Evolutionary conservation across 1,140 invertebrate species (phyloP), one percentile per base, ranked within the genome.

Genomic region (Zeugodacus cucurbitae): DNA sequence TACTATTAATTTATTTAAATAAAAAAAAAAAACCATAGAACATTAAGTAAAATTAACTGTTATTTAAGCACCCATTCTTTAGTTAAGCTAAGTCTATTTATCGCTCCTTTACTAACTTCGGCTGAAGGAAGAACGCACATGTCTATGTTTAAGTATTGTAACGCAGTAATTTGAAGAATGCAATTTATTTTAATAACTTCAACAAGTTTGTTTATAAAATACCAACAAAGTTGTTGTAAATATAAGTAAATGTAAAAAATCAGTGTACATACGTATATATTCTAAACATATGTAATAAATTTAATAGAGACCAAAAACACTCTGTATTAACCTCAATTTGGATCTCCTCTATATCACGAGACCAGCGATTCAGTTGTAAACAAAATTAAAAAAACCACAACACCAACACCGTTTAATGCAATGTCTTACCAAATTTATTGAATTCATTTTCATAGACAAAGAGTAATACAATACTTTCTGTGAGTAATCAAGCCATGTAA

Each of bases 251-350:
- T 54, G 29, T 54, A 86, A 86, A 57, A 86, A 54, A n/a, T 34
- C n/a, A 59, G 41, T 54, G 82, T 57, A 86, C n/a, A 37, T 74
- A 74, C 32, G 22, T 67, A 74, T 20, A 32, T 37, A 74, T 74
- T 37, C 34, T 11, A 32, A 57, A 86, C 48, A 37, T 26, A 86
- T 59, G 82, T 86, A 86, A 86, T 86, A 86, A 86, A 57, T 34
- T 57, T 57, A 57, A 86, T 57, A 6, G 7, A 14, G 37, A 86
- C n/a, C 29, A 34, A 86, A 86, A 86, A 57, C 26, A 86, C 22
- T 5, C 58, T 4, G 22, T 17, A 54, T 14, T 14, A 48, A 26
- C n/a, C 8, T 62, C 26, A 8, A 10, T 62, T 62, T 62, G 2
- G n/a, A 62, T n/a, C n/a, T n/a, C n/a, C n/a, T n/a, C n/a, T n/a